phyloP scores from a whole-genome alignment of 2,888 invertebrate genomes.

The Ceraclea dissimilis region DNA sequence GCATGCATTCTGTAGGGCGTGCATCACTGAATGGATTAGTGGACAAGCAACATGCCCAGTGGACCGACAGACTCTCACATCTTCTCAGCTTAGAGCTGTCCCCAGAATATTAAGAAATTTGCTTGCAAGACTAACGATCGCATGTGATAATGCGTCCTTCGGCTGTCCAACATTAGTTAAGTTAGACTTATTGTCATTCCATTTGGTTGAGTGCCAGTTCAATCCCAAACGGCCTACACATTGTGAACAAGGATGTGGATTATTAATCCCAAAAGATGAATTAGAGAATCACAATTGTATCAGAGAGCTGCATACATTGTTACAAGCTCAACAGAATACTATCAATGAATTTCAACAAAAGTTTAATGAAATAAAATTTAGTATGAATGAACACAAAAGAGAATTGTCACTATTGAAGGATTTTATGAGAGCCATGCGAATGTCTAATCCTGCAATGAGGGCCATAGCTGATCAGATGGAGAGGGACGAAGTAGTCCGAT shows the following conservation, averaged over 20 bases:
- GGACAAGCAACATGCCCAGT: constrained; percentile 92
- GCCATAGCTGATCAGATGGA: constrained; percentile 93
- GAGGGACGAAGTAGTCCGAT: constrained; percentile 83
- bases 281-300: constrained; percentile 92
- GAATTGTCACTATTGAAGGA: constrained; percentile 86
- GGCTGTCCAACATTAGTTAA: constrained; percentile 82
- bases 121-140: constrained; percentile 78
- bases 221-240: constrained; percentile 91
- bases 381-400: constrained; percentile 82
- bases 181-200: constrained; percentile 75
- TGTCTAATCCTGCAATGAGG: constrained; percentile 86
- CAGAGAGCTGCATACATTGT: constrained; percentile 73
- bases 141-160: constrained; percentile 84
- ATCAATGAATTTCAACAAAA: constrained; percentile 81
- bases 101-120: constrained; percentile 90
- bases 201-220: constrained; percentile 79
- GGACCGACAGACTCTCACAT: constrained; percentile 83
- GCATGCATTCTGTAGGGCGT: constrained; percentile 90
- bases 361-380: constrained; percentile 75
- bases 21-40: constrained; percentile 93
- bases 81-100: constrained; percentile 83
- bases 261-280: constrained; percentile 93
- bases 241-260: constrained; percentile 90
- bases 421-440: constrained; percentile 88
- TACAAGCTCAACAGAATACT: constrained; percentile 81